phyloP scores from a whole-genome alignment of 92 coral and sea anemone species.

The Palythoa grandis region DNA sequence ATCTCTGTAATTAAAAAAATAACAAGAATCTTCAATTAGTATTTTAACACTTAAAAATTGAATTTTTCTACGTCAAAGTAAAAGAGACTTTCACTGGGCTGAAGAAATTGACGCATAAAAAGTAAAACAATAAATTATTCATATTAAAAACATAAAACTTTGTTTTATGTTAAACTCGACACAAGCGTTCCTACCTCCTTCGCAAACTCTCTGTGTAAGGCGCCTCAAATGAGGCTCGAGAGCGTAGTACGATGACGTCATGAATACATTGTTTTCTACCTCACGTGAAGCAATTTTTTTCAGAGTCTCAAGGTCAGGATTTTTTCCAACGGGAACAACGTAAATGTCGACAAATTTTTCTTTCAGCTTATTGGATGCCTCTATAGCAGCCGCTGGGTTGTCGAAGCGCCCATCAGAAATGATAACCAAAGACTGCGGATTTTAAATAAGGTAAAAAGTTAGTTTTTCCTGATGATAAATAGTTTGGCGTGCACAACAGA shows the following conservation, averaged over 20 bases:
- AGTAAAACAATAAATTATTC: neutral
- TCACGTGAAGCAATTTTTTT: constrained; percentile 72
- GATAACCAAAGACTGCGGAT: constrained; percentile 70
- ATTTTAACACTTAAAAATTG: neutral
- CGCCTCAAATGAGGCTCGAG: constrained; percentile 68
- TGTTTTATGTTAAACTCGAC: no score
- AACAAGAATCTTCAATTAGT: neutral
- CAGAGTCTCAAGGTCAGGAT: constrained; percentile 68
- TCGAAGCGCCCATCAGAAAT: constrained; percentile 70
- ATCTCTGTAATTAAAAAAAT: constrained; percentile 20
- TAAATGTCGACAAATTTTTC: constrained; percentile 68
- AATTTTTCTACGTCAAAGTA: neutral
- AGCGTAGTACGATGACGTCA: constrained; percentile 81
- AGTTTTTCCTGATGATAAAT: no score
- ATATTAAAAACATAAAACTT: no score
- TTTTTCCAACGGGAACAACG: constrained; percentile 68
- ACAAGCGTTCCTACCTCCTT: constrained; percentile 55
- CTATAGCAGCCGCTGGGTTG: constrained; percentile 46
- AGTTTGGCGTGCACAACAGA: no score
- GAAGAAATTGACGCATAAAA: neutral
- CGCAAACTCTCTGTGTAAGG: constrained; percentile 71
- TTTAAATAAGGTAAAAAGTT: neutral
- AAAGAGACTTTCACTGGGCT: no score
- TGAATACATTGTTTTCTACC: constrained; percentile 81
- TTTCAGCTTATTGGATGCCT: constrained; percentile 55